These are phyloP conservation scores for Brenthis hecate DNA, from an alignment of 2,888 invertebrate genomes.

Conservation along the genomic window DNA sequence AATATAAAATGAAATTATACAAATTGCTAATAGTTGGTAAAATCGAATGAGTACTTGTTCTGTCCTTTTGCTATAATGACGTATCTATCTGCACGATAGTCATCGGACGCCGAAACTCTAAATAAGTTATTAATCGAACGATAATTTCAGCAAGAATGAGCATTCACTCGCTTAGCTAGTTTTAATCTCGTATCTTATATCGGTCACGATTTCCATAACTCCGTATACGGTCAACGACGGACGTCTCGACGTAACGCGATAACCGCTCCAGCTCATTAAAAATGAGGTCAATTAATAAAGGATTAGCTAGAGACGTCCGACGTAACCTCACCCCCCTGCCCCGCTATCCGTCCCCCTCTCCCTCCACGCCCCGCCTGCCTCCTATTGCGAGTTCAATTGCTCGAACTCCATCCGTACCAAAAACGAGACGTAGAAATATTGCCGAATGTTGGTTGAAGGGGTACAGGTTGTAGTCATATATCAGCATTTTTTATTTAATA, in stretches of 20 bases:
- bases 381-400: conserved; percentile 70
- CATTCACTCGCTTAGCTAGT: conserved; percentile 14
- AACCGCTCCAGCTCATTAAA: conserved; percentile 61
- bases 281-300: conserved; percentile 77
- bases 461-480: conserved; percentile 79
- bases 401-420: conserved; percentile 62
- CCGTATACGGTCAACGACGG: conserved; percentile 54
- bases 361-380: conserved; percentile 41
- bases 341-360: conserved; percentile 45
- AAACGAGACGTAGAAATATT: conserved; percentile 65
- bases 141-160: conserved; percentile 3
- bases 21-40: neutral
- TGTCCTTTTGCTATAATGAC: neutral
- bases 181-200: conserved; percentile 34
- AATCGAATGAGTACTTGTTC: conserved; percentile 19
- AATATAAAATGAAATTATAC: too few relatives aligned
- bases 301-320: conserved; percentile 72
- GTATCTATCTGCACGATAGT: neutral
- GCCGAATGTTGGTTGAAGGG: conserved; percentile 80
- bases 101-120: neutral
- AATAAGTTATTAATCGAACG: neutral
- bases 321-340: conserved; percentile 54
- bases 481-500: conserved; percentile 69
- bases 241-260: conserved; percentile 56
- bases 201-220: conserved; percentile 51